phyloP scores from a whole-genome alignment of 30 jellyfish, hydroid and myxozoan species.

The Hydra vulgaris region DNA sequence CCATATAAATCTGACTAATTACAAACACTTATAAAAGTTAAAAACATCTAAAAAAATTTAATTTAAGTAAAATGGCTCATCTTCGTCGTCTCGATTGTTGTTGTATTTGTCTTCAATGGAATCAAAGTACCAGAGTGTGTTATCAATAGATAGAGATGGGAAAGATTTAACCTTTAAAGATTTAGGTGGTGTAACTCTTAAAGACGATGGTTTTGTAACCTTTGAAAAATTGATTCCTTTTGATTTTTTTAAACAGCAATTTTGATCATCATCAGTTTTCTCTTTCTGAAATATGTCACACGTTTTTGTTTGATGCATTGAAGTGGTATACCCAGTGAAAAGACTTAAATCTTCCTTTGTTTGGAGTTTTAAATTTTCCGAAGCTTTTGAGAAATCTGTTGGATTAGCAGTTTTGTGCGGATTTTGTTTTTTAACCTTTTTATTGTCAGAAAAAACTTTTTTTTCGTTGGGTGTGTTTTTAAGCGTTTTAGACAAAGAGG shows the following conservation, averaged over 20 bases:
- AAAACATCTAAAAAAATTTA: too few species aligned
- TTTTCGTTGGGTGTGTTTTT: too few species aligned
- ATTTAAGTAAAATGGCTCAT: background rate
- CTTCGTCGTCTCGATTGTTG: background rate
- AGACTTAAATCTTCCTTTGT: background rate
- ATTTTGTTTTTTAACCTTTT: too few species aligned
- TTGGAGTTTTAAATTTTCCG: background rate
- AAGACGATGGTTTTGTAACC: too few species aligned
- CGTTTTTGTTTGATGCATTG: background rate
- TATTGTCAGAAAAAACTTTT: too few species aligned
- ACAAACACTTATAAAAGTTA: too few species aligned
- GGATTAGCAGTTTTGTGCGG: background rate
- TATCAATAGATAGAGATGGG: background rate
- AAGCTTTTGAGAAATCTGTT: background rate
- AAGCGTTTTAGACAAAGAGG: too few species aligned
- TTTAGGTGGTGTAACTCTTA: background rate
- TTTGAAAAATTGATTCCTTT: background rate
- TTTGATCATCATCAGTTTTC: background rate
- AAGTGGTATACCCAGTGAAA: background rate
- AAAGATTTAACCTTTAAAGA: background rate
- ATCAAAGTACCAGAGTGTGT: background rate
- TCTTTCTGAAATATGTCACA: background rate
- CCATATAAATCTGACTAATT: too few species aligned
- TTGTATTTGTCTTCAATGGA: too few species aligned
- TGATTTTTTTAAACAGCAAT: background rate